Evolutionary conservation across 2,113 vertebrate species (phyloP).

Genomic region (Sorex fumeus): DNA sequence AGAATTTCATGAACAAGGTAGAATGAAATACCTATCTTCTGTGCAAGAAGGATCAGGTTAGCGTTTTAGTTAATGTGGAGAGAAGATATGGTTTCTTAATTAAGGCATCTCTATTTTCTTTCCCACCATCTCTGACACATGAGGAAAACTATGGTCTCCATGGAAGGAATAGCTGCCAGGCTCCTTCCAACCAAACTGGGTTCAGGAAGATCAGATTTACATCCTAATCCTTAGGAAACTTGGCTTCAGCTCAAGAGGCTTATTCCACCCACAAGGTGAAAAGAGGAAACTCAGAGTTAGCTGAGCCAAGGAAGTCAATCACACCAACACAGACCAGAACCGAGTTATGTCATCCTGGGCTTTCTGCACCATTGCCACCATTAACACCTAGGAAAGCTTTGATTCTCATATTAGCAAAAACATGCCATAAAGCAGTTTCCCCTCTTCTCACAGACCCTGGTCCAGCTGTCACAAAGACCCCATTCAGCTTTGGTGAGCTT

Average conservation of each 20-base stretch:
- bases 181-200: background rate
- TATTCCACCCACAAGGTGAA: constrained; percentile 47
- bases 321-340: background rate
- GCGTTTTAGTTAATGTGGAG: accelerated
- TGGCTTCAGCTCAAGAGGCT: constrained; percentile 52
- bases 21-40: background rate
- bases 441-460: constrained; percentile 77
- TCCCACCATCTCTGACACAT: background rate
- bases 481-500: constrained; percentile 82
- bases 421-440: constrained; percentile 83
- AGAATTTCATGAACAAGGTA: background rate
- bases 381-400: constrained; percentile 82
- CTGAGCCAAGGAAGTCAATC: constrained; percentile 62
- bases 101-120: background rate
- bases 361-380: constrained; percentile 33
- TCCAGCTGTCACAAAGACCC: constrained; percentile 75
- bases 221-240: constrained; percentile 74
- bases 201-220: constrained; percentile 67
- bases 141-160: background rate
- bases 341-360: constrained; percentile 16
- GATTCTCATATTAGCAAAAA: constrained; percentile 89
- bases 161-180: accelerated
- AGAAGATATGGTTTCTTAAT: background rate
- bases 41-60: background rate
- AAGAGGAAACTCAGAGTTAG: constrained; percentile 66